Conservation (phyloP, 2,113 vertebrate species). For the Gnathonemus echidnorhynchus region DNA sequence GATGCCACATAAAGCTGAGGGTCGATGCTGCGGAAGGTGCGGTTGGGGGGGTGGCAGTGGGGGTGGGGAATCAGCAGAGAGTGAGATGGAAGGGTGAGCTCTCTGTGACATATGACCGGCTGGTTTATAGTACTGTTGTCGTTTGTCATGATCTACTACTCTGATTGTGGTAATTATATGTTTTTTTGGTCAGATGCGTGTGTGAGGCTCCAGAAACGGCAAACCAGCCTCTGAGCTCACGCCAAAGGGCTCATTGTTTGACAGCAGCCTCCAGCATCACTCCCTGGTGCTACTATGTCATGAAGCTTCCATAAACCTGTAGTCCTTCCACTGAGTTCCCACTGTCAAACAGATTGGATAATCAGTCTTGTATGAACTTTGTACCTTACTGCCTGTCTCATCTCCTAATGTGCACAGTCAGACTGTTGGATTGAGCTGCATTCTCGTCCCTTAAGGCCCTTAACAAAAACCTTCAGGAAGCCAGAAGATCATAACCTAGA, state of each 20-base stretch:
- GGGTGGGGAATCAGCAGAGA: background rate
- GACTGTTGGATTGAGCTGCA: background rate
- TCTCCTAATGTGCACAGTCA: background rate
- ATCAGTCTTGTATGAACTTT: background rate
- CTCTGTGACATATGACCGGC: background rate
- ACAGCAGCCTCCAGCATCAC: background rate
- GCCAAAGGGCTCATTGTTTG: background rate
- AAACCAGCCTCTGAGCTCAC: background rate
- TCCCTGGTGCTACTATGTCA: background rate
- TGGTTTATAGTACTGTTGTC: background rate
- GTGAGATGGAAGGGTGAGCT: background rate
- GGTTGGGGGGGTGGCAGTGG: background rate
- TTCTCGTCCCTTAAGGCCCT: background rate
- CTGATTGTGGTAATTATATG: background rate
- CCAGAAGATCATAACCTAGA: background rate
- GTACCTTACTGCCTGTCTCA: background rate
- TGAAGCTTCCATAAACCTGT: background rate
- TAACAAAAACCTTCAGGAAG: background rate
- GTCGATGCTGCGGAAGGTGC: background rate
- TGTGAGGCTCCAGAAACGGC: background rate
- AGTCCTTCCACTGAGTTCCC: background rate
- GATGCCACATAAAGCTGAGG: background rate
- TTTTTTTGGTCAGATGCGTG: background rate
- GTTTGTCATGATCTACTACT: background rate
- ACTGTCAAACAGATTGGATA: background rate